phyloP scores from a whole-genome alignment of 2,113 vertebrate species.

The Mustela nigripes region DNA sequence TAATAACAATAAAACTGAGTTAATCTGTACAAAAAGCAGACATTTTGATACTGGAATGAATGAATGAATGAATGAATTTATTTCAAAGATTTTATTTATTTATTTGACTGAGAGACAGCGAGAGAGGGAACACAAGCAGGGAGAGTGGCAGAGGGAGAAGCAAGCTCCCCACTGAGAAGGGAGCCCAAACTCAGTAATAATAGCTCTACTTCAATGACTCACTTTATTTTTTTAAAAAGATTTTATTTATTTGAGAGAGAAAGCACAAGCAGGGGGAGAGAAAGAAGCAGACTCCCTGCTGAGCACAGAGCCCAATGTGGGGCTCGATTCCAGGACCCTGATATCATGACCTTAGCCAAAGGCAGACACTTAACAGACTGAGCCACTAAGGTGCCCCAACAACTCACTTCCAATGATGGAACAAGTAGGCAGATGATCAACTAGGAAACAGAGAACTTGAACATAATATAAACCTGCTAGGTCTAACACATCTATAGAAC shows the following conservation, averaged over 20 bases:
- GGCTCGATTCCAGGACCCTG: background rate
- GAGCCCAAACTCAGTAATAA: background rate
- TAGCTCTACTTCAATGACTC: background rate
- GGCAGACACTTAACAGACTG: background rate
- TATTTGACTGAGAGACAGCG: too few relatives aligned
- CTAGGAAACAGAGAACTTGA: background rate
- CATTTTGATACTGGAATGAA: background rate
- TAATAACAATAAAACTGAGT: background rate
- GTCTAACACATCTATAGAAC: background rate
- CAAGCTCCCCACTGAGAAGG: too few relatives aligned
- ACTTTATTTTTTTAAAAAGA: background rate
- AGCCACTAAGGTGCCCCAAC: background rate
- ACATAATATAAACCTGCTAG: background rate
- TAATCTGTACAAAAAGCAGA: background rate
- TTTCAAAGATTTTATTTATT: too few relatives aligned
- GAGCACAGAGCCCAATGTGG: background rate
- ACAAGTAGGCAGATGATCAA: background rate
- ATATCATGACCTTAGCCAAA: background rate
- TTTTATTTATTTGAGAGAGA: background rate
- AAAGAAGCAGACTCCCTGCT: background rate
- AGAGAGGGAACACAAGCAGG: too few relatives aligned
- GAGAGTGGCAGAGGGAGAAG: too few relatives aligned
- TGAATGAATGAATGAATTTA: too few relatives aligned
- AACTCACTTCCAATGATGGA: background rate
- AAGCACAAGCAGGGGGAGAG: background rate